Evolutionary conservation across 30 jellyfish, hydroid and myxozoan species (phyloP).

Genomic region (Aurelia aurita complex sp. Pacific): DNA sequence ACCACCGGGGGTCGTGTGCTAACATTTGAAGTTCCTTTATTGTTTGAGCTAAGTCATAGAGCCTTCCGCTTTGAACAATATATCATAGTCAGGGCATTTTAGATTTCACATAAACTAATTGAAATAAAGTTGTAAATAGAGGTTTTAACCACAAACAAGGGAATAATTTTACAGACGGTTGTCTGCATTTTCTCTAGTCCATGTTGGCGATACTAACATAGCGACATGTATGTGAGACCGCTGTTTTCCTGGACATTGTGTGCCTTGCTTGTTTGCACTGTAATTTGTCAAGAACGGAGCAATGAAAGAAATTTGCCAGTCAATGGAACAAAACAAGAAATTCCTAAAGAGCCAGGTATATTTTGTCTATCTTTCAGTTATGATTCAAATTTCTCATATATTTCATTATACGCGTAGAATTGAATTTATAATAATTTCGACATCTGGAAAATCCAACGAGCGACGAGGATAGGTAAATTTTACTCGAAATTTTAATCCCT

Average conservation of each 20-base stretch:
- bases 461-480: no score
- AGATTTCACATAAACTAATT: constrained; percentile 38
- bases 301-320: background rate
- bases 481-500: no score
- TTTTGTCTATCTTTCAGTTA: no score
- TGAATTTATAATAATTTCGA: no score
- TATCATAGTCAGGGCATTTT: constrained; percentile 27
- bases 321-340: background rate
- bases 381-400: no score
- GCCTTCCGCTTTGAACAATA: constrained; percentile 65
- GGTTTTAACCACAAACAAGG: constrained; percentile 48
- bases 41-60: constrained; percentile 23
- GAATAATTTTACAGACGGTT: constrained; percentile 9
- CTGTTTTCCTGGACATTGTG: background rate
- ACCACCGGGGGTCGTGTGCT: constrained; percentile 45
- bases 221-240: background rate
- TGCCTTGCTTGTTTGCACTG: background rate
- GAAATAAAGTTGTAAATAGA: constrained; percentile 52
- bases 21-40: constrained; percentile 21
- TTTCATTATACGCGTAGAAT: no score
- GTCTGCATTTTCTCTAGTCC: background rate
- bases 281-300: background rate
- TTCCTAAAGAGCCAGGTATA: no score
- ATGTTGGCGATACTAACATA: background rate
- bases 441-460: no score